Percentiles rank a stretch among this genome's conserved stretches.
phyloP scores from a whole-genome alignment of 2,888 invertebrate species.

The Drosophila anomalata region DNA sequence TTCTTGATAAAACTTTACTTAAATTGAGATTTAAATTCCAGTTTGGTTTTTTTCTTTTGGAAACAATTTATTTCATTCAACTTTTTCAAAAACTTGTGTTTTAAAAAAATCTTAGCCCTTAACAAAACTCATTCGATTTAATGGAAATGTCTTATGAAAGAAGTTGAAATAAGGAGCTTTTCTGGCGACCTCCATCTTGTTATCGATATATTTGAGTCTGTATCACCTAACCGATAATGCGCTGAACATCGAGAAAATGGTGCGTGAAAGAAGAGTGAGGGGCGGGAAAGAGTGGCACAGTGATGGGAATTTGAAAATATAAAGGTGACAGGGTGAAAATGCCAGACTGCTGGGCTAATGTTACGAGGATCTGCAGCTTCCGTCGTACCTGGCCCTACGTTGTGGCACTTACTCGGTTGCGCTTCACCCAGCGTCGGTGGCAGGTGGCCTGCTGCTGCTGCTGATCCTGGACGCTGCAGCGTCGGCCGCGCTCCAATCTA shows the following conservation, averaged over 20 bases:
- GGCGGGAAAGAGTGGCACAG: constrained; percentile 19
- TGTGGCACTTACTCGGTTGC: constrained; percentile 89
- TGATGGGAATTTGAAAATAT: constrained; percentile 14
- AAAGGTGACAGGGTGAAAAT: constrained; percentile 11
- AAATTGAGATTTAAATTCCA: no score
- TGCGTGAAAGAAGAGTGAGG: constrained; percentile 41
- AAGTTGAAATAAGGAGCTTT: background rate
- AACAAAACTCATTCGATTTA: background rate
- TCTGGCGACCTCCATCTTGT: background rate
- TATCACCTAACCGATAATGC: constrained; percentile 62
- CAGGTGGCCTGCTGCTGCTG: constrained; percentile 87
- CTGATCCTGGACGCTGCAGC: constrained; percentile 89
- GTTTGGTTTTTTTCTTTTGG: background rate
- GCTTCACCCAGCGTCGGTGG: constrained; percentile 92
- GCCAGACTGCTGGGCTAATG: constrained; percentile 8
- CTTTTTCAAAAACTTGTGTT: background rate
- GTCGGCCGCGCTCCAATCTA: constrained; percentile 89
- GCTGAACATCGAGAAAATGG: constrained; percentile 57
- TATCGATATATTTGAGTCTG: constrained; percentile 41
- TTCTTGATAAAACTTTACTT: no score
- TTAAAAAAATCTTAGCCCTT: background rate
- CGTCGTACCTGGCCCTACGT: constrained; percentile 41
- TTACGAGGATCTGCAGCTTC: constrained; percentile 16
- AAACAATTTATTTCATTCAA: background rate
- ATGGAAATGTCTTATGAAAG: background rate